phyloP scores from a whole-genome alignment of 1,140 invertebrate genomes.

The Drosophila sturtevanti region DNA sequence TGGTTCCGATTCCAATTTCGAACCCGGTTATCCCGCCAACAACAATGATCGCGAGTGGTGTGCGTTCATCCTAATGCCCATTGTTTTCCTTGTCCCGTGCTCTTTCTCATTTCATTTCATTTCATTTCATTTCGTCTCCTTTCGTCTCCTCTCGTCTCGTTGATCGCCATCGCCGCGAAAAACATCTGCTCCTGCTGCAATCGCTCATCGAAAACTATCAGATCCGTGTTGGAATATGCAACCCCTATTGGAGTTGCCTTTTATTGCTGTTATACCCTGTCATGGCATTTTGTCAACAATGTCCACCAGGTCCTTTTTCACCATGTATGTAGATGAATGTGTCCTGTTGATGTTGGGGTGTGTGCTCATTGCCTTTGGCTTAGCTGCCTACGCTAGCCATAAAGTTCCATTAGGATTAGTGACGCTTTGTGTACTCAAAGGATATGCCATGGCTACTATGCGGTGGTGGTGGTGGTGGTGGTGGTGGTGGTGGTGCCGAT shows the following conservation, averaged over 20 bases:
- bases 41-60: constrained; percentile 30
- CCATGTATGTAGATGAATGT: neutral
- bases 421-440: constrained; percentile 26
- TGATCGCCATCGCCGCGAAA: constrained; percentile 62
- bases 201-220: constrained; percentile 49
- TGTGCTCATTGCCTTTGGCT: constrained; percentile 19
- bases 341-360: neutral
- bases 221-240: constrained; percentile 19
- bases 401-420: constrained; percentile 70
- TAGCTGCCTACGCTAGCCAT: constrained; percentile 38
- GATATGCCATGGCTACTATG: constrained; percentile 18
- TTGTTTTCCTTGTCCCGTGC: constrained; percentile 25
- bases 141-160: neutral
- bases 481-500: neutral
- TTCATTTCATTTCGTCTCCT: too few relatives aligned
- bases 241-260: constrained; percentile 61
- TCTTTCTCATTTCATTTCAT: neutral
- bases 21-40: constrained; percentile 29
- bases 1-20: neutral
- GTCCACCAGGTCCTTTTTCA: constrained; percentile 26
- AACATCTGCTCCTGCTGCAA: constrained; percentile 82
- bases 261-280: constrained; percentile 33
- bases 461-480: constrained; percentile 8
- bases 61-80: constrained; percentile 10
- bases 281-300: constrained; percentile 32